Percentiles rank a stretch among this genome's conserved stretches.
These are phyloP conservation scores for Cyrtonyx montezumae DNA, from an alignment of 2,113 vertebrate genomes.

Conservation along the genomic window DNA sequence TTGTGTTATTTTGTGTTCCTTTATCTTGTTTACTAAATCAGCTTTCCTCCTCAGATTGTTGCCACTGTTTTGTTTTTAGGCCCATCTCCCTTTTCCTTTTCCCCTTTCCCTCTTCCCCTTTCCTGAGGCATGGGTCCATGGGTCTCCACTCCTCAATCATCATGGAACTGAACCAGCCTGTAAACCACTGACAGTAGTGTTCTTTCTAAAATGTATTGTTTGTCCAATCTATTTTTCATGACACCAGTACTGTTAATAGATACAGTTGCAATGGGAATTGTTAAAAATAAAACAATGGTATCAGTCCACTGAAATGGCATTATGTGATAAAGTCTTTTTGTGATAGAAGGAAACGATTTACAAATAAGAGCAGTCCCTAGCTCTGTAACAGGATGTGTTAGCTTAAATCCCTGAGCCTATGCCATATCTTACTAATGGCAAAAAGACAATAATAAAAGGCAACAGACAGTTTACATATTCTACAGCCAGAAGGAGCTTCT, in stretches of 20 bases:
- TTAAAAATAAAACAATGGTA: conserved; percentile 1
- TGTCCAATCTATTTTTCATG: conserved; percentile 14
- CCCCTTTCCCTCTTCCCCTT: no score
- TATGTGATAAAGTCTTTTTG: neutral
- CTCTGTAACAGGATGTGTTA: neutral
- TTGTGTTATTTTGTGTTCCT: no score
- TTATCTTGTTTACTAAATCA: no score
- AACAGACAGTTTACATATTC: neutral
- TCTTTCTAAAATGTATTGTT: neutral
- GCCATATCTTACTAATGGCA: neutral
- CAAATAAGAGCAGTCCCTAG: neutral
- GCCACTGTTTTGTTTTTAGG: no score
- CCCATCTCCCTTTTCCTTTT: no score
- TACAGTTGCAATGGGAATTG: neutral
- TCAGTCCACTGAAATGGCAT: neutral
- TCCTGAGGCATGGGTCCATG: no score
- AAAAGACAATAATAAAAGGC: neutral
- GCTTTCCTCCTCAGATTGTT: no score
- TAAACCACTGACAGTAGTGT: accelerated
- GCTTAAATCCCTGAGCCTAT: neutral
- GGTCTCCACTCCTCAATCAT: no score
- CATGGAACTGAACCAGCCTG: no score
- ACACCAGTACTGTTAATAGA: neutral
- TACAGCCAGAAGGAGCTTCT: conserved; percentile 9
- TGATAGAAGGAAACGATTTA: neutral